A percentile compares a stretch with the other conserved stretches of the same genome.
Conservation (phyloP, 92 coral and sea anemone genomes). For the Muricea muricata region DNA sequence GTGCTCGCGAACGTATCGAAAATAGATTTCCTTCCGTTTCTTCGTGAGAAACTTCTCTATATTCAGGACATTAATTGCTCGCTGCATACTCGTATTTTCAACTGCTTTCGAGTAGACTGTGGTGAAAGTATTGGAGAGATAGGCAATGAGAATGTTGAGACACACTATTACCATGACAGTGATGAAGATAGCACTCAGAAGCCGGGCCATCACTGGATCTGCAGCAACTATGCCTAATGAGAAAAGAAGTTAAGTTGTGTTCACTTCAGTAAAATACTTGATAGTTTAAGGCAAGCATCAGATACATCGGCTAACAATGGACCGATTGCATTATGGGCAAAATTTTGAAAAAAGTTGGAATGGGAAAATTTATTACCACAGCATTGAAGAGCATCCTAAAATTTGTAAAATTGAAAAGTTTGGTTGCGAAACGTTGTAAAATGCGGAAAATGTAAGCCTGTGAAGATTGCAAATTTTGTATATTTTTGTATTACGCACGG, state of each 20-base stretch:
- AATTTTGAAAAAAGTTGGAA: no score
- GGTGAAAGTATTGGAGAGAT: slow-evolving; percentile 94
- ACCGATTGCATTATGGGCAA: no score
- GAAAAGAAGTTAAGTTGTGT: background rate
- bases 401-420: no score
- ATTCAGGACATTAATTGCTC: slow-evolving; percentile 78
- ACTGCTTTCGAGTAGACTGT: slow-evolving; percentile 94
- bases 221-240: slow-evolving; percentile 58
- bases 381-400: no score
- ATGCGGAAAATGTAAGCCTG: no score
- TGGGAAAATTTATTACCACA: no score
- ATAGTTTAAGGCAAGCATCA: background rate
- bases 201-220: slow-evolving; percentile 87
- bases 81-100: slow-evolving; percentile 96
- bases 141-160: slow-evolving; percentile 88
- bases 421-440: no score
- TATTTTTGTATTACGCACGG: no score
- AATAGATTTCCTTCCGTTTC: background rate
- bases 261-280: no score
- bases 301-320: no score
- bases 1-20: slow-evolving; percentile 10
- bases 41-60: slow-evolving; percentile 76
- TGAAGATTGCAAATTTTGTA: no score
- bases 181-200: slow-evolving; percentile 86
- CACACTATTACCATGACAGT: slow-evolving; percentile 86